Percentiles rank a stretch among this genome's conserved stretches.
phyloP scores from a whole-genome alignment of 2,113 vertebrate species.

The Rana temporaria region DNA sequence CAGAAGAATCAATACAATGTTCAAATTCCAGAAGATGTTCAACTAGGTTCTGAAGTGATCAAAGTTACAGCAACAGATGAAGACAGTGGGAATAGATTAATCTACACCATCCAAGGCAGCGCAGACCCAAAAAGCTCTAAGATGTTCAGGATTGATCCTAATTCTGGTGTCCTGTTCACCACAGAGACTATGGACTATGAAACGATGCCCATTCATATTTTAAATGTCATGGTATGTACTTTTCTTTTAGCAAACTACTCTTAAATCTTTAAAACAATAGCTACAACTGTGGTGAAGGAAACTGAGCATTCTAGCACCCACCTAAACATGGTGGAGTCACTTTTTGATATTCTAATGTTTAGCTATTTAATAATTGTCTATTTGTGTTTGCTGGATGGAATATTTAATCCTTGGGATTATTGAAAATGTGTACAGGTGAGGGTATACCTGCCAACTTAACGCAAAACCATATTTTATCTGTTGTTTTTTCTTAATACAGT shows the following conservation, averaged over 20 bases:
- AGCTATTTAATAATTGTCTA: too few species aligned
- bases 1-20: constrained; percentile 79
- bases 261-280: too few species aligned
- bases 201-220: constrained; percentile 76
- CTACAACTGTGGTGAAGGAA: too few species aligned
- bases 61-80: constrained; percentile 83
- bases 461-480: too few species aligned
- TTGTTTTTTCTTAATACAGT: too few species aligned
- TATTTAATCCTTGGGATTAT: too few species aligned
- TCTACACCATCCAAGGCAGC: constrained; percentile 89
- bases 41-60: constrained; percentile 84
- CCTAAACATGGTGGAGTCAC: too few species aligned
- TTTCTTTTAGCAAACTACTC: not conserved
- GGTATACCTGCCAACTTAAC: too few species aligned
- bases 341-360: too few species aligned
- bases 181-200: constrained; percentile 84
- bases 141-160: constrained; percentile 90
- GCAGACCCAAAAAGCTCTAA: constrained; percentile 79
- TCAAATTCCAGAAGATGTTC: constrained; percentile 85
- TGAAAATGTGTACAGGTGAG: too few species aligned
- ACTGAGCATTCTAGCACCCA: too few species aligned
- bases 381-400: too few species aligned
- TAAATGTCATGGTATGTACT: constrained; percentile 88
- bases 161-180: constrained; percentile 81
- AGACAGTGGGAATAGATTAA: constrained; percentile 85